These are phyloP conservation scores for Brachionus rotundiformis DNA, from an alignment of 1,140 invertebrate species.

Conservation along the genomic window DNA sequence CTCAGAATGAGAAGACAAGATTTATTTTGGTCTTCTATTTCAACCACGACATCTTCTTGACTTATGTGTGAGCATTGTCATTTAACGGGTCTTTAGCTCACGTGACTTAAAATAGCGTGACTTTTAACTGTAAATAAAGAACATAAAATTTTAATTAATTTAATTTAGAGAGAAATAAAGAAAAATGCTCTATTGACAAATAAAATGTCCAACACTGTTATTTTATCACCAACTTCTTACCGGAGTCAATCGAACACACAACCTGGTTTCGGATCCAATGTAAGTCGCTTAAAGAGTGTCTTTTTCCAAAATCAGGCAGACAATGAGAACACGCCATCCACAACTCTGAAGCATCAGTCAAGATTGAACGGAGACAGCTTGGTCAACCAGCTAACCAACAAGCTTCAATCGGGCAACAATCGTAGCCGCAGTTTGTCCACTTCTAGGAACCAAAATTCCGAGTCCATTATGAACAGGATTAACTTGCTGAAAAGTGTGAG, in stretches of 20 bases:
- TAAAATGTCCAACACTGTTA: constrained; percentile 11
- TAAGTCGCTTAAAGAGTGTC: constrained; percentile 43
- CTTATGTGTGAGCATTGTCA: not conserved
- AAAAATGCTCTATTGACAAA: constrained; percentile 1
- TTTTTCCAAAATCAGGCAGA: constrained; percentile 40
- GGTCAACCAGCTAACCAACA: not conserved
- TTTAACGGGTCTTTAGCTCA: not conserved
- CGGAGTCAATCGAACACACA: not conserved
- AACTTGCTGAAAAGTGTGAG: constrained; percentile 12
- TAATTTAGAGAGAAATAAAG: not conserved
- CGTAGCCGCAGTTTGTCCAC: constrained; percentile 48
- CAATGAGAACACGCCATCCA: not conserved
- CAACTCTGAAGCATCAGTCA: constrained; percentile 10
- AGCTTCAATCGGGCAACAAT: not conserved
- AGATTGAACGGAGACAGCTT: not conserved
- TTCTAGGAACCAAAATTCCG: not conserved
- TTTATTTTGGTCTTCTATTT: not conserved
- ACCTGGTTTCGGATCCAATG: not conserved
- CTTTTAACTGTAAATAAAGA: not conserved
- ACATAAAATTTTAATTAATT: not conserved
- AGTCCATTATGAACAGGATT: constrained; percentile 17
- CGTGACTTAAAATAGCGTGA: not conserved
- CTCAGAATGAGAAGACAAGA: no score
- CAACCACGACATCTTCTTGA: not conserved
- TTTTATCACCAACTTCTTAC: constrained; percentile 35